Conservation (phyloP, 2,888 invertebrate genomes). For the Cylloceria caligata region DNA sequence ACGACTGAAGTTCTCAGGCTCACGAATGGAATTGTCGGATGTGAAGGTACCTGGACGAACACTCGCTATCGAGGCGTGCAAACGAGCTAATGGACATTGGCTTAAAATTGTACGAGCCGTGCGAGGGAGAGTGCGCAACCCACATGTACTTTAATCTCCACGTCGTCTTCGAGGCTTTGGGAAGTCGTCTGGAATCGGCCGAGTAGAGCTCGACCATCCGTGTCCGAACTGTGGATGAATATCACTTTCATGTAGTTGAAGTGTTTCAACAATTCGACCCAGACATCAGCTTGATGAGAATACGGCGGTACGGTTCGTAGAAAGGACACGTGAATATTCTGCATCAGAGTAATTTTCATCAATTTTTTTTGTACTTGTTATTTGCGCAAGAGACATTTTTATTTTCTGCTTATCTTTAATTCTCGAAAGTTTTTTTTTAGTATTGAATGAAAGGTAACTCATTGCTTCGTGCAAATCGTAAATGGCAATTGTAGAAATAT, state of each 20-base stretch:
- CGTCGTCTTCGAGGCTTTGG: slow-evolving; percentile 95
- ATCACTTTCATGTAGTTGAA: slow-evolving; percentile 97
- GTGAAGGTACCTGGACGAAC: slow-evolving; percentile 52
- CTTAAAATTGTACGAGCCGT: slow-evolving; percentile 69
- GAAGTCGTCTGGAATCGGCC: slow-evolving; percentile 97
- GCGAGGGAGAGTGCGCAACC: slow-evolving; percentile 74
- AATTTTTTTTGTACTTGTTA: neutral
- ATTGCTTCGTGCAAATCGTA: too few relatives aligned
- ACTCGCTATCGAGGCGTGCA: slow-evolving; percentile 72
- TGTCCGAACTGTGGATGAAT: slow-evolving; percentile 98
- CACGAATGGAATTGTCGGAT: slow-evolving; percentile 31
- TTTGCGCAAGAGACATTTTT: too few relatives aligned
- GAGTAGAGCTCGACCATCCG: slow-evolving; percentile 96
- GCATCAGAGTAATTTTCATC: slow-evolving; percentile 73
- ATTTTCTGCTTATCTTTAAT: too few relatives aligned
- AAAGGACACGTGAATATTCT: slow-evolving; percentile 99
- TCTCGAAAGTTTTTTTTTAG: too few relatives aligned
- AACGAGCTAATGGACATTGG: slow-evolving; percentile 68
- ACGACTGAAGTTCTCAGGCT: slow-evolving; percentile 27
- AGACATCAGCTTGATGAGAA: slow-evolving; percentile 99
- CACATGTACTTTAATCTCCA: slow-evolving; percentile 94
- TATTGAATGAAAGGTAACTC: too few relatives aligned
- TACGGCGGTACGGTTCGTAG: slow-evolving; percentile 98
- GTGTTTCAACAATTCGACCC: slow-evolving; percentile 97
- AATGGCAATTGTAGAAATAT: neutral